Evolutionary conservation across 2,888 invertebrate genomes (phyloP).

Genomic region (Mythimna albipuncta): DNA sequence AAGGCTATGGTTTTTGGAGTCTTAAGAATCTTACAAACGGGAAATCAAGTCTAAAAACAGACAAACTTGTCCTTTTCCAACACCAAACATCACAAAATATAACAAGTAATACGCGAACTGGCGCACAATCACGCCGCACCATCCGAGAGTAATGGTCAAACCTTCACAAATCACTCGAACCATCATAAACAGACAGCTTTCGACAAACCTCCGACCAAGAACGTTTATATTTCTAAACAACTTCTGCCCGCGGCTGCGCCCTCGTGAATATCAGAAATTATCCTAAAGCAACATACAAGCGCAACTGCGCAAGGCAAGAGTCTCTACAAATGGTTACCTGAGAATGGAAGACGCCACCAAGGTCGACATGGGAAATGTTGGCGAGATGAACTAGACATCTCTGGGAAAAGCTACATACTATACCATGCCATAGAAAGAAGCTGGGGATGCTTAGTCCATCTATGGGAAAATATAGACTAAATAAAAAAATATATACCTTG

Average conservation of each 20-base stretch:
- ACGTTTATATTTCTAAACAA: background rate
- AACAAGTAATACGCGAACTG: background rate
- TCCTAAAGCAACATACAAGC: background rate
- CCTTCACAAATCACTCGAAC: conserved; percentile 13
- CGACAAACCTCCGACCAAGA: conserved; percentile 15
- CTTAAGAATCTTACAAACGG: no score
- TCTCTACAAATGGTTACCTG: no score
- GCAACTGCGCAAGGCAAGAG: no score
- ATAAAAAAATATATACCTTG: no score
- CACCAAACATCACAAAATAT: background rate
- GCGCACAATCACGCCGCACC: background rate
- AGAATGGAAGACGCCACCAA: no score
- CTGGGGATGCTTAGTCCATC: no score
- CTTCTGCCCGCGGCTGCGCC: background rate
- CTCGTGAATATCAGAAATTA: background rate
- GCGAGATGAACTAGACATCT: no score
- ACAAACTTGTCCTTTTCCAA: background rate
- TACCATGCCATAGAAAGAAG: no score
- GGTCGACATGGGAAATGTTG: no score
- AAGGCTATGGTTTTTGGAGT: no score
- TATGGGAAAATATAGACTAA: no score
- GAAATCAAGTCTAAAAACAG: background rate
- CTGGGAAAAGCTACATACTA: no score
- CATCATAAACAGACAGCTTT: conserved; percentile 12
- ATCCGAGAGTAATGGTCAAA: background rate